Percentiles rank a stretch among this genome's conserved stretches.
These are phyloP conservation scores for Tapera naevia DNA, from an alignment of 2,797 vertebrate species.

Conservation along the genomic window DNA sequence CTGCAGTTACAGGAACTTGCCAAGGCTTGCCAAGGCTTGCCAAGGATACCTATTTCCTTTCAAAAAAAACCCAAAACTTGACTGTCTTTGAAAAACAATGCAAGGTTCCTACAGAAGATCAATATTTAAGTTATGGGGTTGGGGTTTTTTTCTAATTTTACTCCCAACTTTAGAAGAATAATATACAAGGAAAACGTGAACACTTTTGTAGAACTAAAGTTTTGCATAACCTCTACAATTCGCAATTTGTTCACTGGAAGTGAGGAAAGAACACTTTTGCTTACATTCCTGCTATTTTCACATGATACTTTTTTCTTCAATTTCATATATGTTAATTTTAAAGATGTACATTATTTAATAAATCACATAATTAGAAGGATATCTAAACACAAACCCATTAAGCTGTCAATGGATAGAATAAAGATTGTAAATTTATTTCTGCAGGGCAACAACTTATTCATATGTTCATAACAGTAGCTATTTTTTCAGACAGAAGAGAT, in stretches of 20 bases:
- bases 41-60: background rate
- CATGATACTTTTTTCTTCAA: background rate
- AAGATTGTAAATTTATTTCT: background rate
- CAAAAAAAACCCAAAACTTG: background rate
- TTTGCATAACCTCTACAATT: background rate
- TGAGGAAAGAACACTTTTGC: rapidly evolving
- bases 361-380: background rate
- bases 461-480: background rate
- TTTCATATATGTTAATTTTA: background rate
- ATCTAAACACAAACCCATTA: background rate
- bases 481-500: background rate
- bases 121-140: background rate
- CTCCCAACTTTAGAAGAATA: background rate
- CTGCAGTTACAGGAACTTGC: background rate
- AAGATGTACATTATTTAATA: background rate
- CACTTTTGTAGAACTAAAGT: background rate
- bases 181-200: background rate
- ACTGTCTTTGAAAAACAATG: background rate
- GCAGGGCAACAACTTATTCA: background rate
- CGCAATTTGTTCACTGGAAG: background rate
- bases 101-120: background rate
- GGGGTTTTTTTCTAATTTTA: background rate
- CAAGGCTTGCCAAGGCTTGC: background rate
- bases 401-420: background rate
- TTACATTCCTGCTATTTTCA: background rate